phyloP scores from a whole-genome alignment of 2,113 vertebrate species.

The Crotalus tigris region DNA sequence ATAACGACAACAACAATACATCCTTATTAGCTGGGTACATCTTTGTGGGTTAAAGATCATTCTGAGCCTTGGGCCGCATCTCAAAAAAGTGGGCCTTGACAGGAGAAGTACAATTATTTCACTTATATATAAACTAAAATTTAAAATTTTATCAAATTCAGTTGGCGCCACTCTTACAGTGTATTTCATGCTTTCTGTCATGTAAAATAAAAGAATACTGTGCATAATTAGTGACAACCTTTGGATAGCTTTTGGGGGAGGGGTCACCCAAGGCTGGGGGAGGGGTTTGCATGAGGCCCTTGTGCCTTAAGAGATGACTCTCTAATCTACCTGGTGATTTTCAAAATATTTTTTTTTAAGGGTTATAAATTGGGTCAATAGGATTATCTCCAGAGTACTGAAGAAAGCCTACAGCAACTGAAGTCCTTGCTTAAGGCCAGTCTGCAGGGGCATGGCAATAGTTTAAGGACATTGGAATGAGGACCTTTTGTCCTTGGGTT shows the following conservation, averaged over 20 bases:
- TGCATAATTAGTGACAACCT: not conserved
- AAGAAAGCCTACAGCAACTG: not conserved
- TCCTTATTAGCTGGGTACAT: not conserved
- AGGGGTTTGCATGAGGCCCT: not conserved
- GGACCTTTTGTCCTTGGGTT: not conserved
- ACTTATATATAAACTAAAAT: not conserved
- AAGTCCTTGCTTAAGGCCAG: not conserved
- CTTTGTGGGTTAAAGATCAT: not conserved
- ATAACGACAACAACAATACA: not conserved
- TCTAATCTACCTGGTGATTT: not conserved
- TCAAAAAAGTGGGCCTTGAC: not conserved
- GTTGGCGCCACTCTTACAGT: not conserved
- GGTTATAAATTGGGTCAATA: not conserved
- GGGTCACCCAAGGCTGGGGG: not conserved
- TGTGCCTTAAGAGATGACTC: not conserved
- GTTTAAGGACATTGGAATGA: not conserved
- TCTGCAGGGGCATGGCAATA: not conserved
- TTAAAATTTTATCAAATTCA: not conserved
- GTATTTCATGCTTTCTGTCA: not conserved
- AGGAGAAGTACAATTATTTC: not conserved
- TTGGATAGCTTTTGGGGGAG: not conserved
- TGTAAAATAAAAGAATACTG: not conserved
- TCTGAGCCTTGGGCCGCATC: not conserved
- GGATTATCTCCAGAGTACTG: not conserved
- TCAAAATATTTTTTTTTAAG: not conserved